phyloP scores from a whole-genome alignment of 2,888 invertebrate species.

The Napeogenes inachia region DNA sequence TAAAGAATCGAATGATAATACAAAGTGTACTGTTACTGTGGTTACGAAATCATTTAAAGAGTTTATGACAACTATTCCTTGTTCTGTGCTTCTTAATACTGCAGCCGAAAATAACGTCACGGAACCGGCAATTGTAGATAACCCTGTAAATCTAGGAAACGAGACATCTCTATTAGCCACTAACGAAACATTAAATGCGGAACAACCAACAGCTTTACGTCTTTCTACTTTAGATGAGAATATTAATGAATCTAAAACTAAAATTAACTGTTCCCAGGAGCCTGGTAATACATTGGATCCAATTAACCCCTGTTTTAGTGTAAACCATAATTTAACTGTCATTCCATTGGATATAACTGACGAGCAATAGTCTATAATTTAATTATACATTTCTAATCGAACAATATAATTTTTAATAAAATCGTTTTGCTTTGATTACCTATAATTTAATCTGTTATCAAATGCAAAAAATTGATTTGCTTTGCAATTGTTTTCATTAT shows the following conservation, averaged over 20 bases:
- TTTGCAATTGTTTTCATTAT: no score
- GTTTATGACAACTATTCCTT: slow-evolving; percentile 70
- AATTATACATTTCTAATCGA: no score
- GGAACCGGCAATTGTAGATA: slow-evolving; percentile 49
- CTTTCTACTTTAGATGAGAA: slow-evolving; percentile 38
- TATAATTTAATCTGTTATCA: no score
- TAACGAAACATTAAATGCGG: slow-evolving; percentile 31
- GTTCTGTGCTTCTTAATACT: slow-evolving; percentile 63
- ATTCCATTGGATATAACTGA: slow-evolving; percentile 46
- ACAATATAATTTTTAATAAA: no score
- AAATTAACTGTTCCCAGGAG: slow-evolving; percentile 48
- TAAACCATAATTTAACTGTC: slow-evolving; percentile 61
- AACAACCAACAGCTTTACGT: slow-evolving; percentile 44
- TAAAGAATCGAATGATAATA: slow-evolving; percentile 51
- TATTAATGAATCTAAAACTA: slow-evolving; percentile 30
- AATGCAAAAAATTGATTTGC: no score
- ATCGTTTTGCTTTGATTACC: no score
- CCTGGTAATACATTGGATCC: slow-evolving; percentile 58
- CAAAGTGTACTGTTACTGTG: slow-evolving; percentile 68
- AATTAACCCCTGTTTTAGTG: slow-evolving; percentile 63
- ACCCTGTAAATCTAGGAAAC: slow-evolving; percentile 36
- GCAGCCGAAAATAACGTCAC: slow-evolving; percentile 73
- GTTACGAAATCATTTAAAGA: slow-evolving; percentile 62
- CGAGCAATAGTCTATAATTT: slow-evolving; percentile 15
- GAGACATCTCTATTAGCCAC: slow-evolving; percentile 30